Evolutionary conservation across 2,888 invertebrate species (phyloP).

Genomic region (Xylophagus ater): DNA sequence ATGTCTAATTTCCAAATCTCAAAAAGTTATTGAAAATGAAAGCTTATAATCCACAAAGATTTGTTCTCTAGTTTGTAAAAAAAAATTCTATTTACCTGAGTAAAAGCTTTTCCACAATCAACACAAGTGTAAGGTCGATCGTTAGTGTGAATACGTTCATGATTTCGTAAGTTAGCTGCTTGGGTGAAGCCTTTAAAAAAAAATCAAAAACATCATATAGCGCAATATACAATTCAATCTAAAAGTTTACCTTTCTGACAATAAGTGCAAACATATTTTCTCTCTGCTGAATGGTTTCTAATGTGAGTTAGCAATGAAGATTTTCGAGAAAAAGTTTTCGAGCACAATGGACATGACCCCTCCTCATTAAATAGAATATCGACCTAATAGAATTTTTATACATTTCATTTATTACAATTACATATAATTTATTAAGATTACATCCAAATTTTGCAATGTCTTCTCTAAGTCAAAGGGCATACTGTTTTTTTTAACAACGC

Average conservation of each 20-base stretch:
- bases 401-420: no score
- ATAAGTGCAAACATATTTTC: conserved; percentile 38
- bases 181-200: conserved; percentile 34
- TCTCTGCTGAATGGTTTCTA: conserved; percentile 39
- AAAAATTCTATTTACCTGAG: conserved; percentile 31
- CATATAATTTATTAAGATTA: conserved; percentile 21
- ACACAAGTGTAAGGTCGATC: conserved; percentile 39
- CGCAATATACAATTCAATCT: neutral
- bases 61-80: no score
- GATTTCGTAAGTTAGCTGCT: conserved; percentile 39
- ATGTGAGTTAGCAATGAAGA: conserved; percentile 39
- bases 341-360: conserved; percentile 39
- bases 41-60: no score
- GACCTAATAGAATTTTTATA: conserved; percentile 27
- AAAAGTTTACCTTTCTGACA: conserved; percentile 37
- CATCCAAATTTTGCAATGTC: conserved; percentile 32
- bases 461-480: conserved; percentile 33
- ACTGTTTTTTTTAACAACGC: conserved; percentile 22
- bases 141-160: conserved; percentile 39
- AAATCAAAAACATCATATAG: conserved; percentile 2
- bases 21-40: no score
- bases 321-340: conserved; percentile 39
- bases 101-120: conserved; percentile 40
- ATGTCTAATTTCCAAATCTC: no score
- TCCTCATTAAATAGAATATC: conserved; percentile 39